These are phyloP conservation scores for Chaetodon auriga DNA, from an alignment of 2,113 vertebrate species.

Conservation along the genomic window DNA sequence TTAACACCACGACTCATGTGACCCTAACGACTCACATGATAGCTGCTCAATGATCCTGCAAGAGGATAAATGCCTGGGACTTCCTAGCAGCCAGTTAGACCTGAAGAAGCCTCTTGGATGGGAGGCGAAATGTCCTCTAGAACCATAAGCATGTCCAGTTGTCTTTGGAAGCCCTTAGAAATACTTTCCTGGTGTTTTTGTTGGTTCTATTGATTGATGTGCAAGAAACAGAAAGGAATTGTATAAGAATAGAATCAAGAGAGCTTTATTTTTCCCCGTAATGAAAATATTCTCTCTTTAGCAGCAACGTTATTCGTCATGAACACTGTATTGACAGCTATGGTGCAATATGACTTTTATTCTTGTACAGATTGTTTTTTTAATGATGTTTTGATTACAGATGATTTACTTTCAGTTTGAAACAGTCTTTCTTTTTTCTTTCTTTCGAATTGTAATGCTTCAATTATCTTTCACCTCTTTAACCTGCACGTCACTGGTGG, in stretches of 20 bases:
- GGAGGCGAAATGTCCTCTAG: too few relatives aligned
- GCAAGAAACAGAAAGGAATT: background rate
- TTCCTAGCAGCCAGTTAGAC: too few relatives aligned
- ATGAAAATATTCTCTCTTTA: background rate
- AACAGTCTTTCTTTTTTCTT: background rate
- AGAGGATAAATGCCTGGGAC: too few relatives aligned
- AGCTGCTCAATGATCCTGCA: too few relatives aligned
- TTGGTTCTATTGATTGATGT: background rate
- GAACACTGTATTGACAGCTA: background rate
- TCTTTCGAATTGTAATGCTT: background rate
- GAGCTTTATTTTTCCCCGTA: background rate
- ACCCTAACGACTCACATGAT: too few relatives aligned
- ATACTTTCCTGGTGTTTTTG: background rate
- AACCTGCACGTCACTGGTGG: background rate
- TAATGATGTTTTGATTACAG: background rate
- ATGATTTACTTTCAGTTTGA: too few relatives aligned
- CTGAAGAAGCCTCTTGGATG: too few relatives aligned
- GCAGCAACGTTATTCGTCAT: background rate
- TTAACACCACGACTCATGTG: too few relatives aligned
- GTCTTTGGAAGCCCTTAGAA: too few relatives aligned
- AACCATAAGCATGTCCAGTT: too few relatives aligned
- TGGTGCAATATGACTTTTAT: background rate
- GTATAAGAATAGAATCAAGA: background rate
- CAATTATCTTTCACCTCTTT: background rate
- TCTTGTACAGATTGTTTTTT: too few relatives aligned